Evolutionary conservation across 2,113 vertebrate genomes (phyloP), one percentile per base, ranked within the genome.

Genomic region (Mastomys natalensis): DNA sequence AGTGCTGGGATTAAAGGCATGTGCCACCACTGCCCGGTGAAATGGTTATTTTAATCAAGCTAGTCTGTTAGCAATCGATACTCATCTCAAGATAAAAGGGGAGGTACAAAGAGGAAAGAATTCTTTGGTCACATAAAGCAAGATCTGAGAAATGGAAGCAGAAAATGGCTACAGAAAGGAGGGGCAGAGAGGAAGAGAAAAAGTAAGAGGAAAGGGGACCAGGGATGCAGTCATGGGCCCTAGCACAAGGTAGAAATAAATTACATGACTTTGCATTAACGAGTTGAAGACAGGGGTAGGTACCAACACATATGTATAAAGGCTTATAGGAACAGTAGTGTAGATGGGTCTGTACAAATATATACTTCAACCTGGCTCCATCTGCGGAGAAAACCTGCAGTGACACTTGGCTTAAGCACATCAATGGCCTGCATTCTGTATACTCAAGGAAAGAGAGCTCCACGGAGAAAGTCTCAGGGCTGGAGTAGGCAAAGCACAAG

Each of bases 321-420:
- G 15, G 29, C 10, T 85, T 88, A 74, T 19, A 55, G 43, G 21
- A 58, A 72, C 4, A 72, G 11, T 24, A 40, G 82, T 77, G 29
- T 6, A 7, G 19, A 37, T 40, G 24, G n/a, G 40, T 40, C 76
- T 53, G 48, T 24, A 55, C 9, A 92, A 12, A n/a, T 11, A 43
- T n/a, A 66, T 29, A 51, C 22, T 64, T 78, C 24, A n/a, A 73
- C 37, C 77, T 94, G 93, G 62, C 72, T 95, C 90, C 70, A 31
- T 73, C 40, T 89, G 17, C 62, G 43, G 9, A 82, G 62, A 93
- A 29, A 88, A 48, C 21, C 0, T 3, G 45, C 51, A 97, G 7
- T 29, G 51, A 73, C n/a, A 82, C 78, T 5, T 72, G 82, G 51
- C 31, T 48, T 62, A 51, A 31, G 15, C 12, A 78, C 7, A 73